Evolutionary conservation across 2,113 vertebrate species (phyloP).

Genomic region (Gyps fulvus): DNA sequence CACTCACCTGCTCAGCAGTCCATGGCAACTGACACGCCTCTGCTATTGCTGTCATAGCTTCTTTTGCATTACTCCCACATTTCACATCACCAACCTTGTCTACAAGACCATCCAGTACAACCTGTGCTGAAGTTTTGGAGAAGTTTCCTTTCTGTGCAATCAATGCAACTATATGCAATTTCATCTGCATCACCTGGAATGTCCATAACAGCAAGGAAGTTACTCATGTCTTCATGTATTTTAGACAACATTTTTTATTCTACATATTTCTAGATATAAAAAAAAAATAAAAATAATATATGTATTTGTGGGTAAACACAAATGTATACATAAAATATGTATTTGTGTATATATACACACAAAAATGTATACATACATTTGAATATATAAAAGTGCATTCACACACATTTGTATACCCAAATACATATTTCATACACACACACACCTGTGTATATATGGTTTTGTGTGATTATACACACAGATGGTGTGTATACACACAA

Average conservation of each 20-base stretch:
- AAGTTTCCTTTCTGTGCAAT: constrained; percentile 91
- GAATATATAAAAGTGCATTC: neutral
- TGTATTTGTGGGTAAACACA: neutral
- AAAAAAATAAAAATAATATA: neutral
- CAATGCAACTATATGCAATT: constrained; percentile 89
- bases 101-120: constrained; percentile 92
- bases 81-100: constrained; percentile 97
- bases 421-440: neutral
- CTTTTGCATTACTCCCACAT: constrained; percentile 93
- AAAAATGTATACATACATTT: neutral
- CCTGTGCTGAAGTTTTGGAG: constrained; percentile 90
- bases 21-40: constrained; percentile 89
- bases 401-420: neutral
- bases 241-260: neutral
- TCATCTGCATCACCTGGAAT: constrained; percentile 96
- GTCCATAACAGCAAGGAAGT: neutral
- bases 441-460: neutral
- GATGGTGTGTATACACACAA: neutral
- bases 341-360: neutral
- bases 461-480: neutral
- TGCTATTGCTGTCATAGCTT: constrained; percentile 90
- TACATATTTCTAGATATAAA: neutral
- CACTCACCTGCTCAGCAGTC: constrained; percentile 93
- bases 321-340: neutral
- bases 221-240: neutral